Evolutionary conservation across 2,888 invertebrate genomes (phyloP).

Genomic region (Diachrysia chrysitis): DNA sequence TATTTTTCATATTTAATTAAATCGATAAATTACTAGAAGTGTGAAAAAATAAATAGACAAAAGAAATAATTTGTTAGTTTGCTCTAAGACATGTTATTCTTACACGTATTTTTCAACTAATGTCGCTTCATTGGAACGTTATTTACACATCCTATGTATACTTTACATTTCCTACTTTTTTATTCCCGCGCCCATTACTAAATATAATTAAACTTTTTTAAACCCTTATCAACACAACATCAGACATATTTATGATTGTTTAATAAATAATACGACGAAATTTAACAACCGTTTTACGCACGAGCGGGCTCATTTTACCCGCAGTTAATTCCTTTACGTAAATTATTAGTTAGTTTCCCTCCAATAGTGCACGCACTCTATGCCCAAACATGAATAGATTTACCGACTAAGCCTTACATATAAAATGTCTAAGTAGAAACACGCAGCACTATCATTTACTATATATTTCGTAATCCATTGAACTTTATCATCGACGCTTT

Average conservation of each 20-base stretch:
- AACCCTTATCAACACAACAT: slow-evolving; percentile 44
- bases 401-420: slow-evolving; percentile 49
- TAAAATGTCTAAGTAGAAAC: slow-evolving; percentile 22
- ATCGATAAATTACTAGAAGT: neutral
- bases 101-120: neutral
- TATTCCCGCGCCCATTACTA: slow-evolving; percentile 9
- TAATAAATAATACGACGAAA: slow-evolving; percentile 49
- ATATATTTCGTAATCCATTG: slow-evolving; percentile 49
- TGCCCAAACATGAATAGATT: slow-evolving; percentile 62
- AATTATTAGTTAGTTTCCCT: slow-evolving; percentile 59
- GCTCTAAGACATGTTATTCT: neutral
- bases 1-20: neutral
- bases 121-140: slow-evolving; percentile 3
- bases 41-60: neutral
- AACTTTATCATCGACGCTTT: slow-evolving; percentile 20
- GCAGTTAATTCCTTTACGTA: slow-evolving; percentile 52
- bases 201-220: slow-evolving; percentile 34
- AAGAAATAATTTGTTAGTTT: neutral
- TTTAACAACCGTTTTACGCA: slow-evolving; percentile 43
- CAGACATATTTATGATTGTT: slow-evolving; percentile 40
- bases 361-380: slow-evolving; percentile 60
- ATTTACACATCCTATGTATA: slow-evolving; percentile 13
- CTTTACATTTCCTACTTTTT: slow-evolving; percentile 22
- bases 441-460: slow-evolving; percentile 27
- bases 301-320: slow-evolving; percentile 39